Conservation (phyloP, 2,113 vertebrate genomes). For the Marmota monax region DNA sequence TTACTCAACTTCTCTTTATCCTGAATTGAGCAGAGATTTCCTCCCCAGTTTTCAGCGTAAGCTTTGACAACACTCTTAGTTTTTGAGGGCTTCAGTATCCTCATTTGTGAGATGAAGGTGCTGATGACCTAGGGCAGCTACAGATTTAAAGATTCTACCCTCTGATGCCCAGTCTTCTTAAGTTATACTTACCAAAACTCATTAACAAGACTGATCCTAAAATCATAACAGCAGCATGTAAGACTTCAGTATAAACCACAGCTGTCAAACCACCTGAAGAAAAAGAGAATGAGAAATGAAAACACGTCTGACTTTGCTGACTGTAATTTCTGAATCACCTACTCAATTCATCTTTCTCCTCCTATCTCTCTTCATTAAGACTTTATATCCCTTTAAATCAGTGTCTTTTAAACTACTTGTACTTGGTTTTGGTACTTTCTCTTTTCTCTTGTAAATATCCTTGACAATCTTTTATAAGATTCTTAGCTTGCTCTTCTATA, state of each 20-base stretch:
- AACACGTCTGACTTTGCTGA: too few species aligned
- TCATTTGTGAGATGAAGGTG: background rate
- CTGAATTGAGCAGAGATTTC: background rate
- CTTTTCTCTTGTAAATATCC: background rate
- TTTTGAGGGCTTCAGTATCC: background rate
- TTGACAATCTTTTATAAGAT: background rate
- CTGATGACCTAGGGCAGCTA: too few species aligned
- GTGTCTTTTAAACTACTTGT: background rate
- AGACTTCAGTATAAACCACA: background rate
- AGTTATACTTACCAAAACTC: slow-evolving; percentile 59
- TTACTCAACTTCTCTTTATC: background rate
- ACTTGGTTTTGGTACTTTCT: background rate
- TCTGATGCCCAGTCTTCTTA: accelerated
- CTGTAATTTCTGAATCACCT: background rate
- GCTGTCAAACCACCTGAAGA: slow-evolving; percentile 52
- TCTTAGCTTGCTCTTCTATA: background rate
- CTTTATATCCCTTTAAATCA: background rate
- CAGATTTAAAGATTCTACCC: background rate
- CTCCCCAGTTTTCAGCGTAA: background rate
- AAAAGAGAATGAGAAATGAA: background rate
- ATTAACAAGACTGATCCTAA: slow-evolving; percentile 32
- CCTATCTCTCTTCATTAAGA: background rate
- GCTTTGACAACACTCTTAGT: background rate
- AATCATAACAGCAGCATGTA: background rate
- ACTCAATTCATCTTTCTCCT: background rate